Conservation (phyloP, 2,888 invertebrate species). For the Malacosoma neustria region DNA sequence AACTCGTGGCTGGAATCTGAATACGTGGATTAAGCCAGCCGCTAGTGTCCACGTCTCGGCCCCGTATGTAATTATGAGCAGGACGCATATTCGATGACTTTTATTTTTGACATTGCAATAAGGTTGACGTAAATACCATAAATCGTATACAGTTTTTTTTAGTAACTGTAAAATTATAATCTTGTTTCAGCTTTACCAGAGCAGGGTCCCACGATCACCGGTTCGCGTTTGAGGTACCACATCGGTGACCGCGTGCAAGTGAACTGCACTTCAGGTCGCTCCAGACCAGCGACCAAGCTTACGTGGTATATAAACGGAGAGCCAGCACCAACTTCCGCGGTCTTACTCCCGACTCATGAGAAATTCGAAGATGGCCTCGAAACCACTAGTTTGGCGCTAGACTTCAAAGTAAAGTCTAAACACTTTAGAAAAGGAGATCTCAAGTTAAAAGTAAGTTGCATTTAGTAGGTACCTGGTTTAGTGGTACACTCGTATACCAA, state of each 20-base stretch:
- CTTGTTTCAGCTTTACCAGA: conserved; percentile 82
- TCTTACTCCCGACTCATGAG: conserved; percentile 64
- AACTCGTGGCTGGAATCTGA: too few relatives aligned
- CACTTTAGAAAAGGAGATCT: conserved; percentile 90
- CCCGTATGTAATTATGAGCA: too few relatives aligned
- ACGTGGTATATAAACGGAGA: conserved; percentile 93
- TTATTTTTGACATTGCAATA: too few relatives aligned
- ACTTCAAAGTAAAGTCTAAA: conserved; percentile 86
- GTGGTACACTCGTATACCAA: too few relatives aligned
- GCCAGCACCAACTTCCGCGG: conserved; percentile 74
- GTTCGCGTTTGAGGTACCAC: conserved; percentile 87
- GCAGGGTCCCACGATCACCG: conserved; percentile 87
- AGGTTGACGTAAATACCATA: too few relatives aligned
- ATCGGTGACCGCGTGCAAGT: conserved; percentile 87
- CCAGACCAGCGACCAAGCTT: conserved; percentile 87
- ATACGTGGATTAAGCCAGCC: too few relatives aligned
- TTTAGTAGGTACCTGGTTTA: too few relatives aligned
- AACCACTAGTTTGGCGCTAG: conserved; percentile 83
- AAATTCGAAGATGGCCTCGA: conserved; percentile 79
- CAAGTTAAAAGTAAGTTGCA: conserved; percentile 85
- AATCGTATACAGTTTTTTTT: too few relatives aligned
- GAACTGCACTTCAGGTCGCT: conserved; percentile 89
- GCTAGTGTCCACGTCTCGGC: too few relatives aligned
- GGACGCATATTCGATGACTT: too few relatives aligned
- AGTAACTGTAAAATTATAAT: too few relatives aligned